Evolutionary conservation across 2,113 vertebrate species (phyloP), one percentile per base, ranked within the genome.

Genomic region (Silurus meridionalis): DNA sequence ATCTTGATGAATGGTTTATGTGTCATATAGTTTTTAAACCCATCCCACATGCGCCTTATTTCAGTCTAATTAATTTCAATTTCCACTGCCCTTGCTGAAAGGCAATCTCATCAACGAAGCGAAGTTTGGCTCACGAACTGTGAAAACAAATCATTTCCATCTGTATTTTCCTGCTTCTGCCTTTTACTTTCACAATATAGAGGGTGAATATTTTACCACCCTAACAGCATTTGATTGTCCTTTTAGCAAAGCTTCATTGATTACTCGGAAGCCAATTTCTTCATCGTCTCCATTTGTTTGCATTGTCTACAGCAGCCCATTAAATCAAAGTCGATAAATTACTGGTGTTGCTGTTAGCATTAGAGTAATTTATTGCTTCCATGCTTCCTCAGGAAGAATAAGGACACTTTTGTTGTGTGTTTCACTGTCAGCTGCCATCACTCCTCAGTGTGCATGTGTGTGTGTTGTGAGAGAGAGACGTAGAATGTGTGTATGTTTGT

Each of bases 341-440:
- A 96, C 95, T 82, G 83, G 88, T 88, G 91, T 95, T 96, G 95
- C 84, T 87, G 86, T 87, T 85, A 83, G 93, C 95, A 91, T 88
- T 95, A 95, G 95, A 95, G 95, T 96, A 96, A 96, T 97, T 97
- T 97, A 97, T 97, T 96, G 96, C 94, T 94, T 85, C 95, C 95
- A 96, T 96, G 93, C 93, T 67, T 93, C 92, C 95, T 95, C 94
- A 90, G 93, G 95, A 96, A 95, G 92, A 96, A 94, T 88, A 94
- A 94, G 95, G 91, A 72, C 94, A 94, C 95, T 21, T 55, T 61
- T 53, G 84, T 87, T 58, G 60, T 87, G 83, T 87, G 81, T 87
- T 89, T 79, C 87, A 86, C 63, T 58, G 58, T 84, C 82, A 82
- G 83, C 75, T 78, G 82, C 69, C 84, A 86, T 90, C 86, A 80